Evolutionary conservation across 2,888 invertebrate species (phyloP), one percentile per base, ranked within the genome.

Genomic region (Catonia carolina): DNA sequence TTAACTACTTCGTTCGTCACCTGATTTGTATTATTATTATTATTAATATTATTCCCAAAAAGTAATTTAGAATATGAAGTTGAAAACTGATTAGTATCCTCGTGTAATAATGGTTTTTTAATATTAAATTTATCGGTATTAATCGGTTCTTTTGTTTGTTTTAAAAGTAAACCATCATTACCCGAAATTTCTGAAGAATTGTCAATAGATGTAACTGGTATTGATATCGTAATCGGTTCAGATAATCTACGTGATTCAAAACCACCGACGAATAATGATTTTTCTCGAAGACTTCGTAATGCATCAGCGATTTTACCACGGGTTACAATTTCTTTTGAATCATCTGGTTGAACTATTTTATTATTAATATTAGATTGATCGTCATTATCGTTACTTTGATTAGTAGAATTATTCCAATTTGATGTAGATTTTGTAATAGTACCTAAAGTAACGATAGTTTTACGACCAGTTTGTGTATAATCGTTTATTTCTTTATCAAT

Each of bases 241-340:
- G 59, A 59, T 5, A 55, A 48, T 48, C 59, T 55, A 23, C 53
- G 41, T 6, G 47, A 48, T 10, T 55, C 56, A 27, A 55, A 55
- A 15, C 35, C 18, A 37, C 23, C 20, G 2, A 23, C 14, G 10
- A 35, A 35, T 20, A 47, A 53, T 10, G 60, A 59, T 18, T 59
- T 63, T 20, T 60, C 59, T 20, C 60, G 52, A 12, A 63, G 53
- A 55, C 59, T 62, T 51, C 59, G 57, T 7, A 63, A 52, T 6
- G 62, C 58, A 48, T 63, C 61, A 12, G 58, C 58, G 12, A 63
- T 59, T 49, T 57, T 62, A 2, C 63, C 63, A 52, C 53, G 53
- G 53, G 58, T 15, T 17, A 50, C 35, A 15, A 37, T 35, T 36
- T 56, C 50, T 61, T 57, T 50, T 41, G 42, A 20, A 27, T 53